Evolutionary conservation across 2,797 vertebrate species (phyloP), one percentile per base, ranked within the genome.

Genomic region (Bradypus variegatus): DNA sequence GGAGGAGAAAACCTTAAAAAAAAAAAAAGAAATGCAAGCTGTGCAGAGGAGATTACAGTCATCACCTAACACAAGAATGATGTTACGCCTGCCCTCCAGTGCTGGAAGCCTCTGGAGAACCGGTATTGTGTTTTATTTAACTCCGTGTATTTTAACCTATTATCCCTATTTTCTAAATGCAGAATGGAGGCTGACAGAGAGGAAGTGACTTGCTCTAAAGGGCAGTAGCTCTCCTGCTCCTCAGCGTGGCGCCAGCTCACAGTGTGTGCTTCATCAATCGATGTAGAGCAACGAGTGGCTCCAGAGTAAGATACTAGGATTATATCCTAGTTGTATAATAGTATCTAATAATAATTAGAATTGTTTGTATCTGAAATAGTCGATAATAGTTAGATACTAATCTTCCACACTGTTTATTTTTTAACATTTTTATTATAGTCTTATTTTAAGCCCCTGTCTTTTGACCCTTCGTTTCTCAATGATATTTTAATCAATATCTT

Each of bases 211-310:
- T n/a, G 7, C 13, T 53, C 31, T 5, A 38, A 33, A 21, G 29
- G 50, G 70, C 82, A 92, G 11, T 90, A 50, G 29, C 55, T 16
- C 25, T 18, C 2, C 7, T 36, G 9, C n/a, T 65, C 94, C 94
- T 92, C 95, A 80, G 72, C 2, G 73, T 45, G 94, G 94, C 79
- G 36, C 94, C 93, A 94, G 67, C 60, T 27, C 80, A 1, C 2
- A 3, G n/a, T 14, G 8, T 5, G 13, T 29, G 27, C 70, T 38
- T 12, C 3, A 23, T 67, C 10, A 2, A 7, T 2, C 4, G 16
- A 13, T 23, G 19, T 19, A 38, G 45, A 58, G 41, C 6, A 4
- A 0, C 4, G 38, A 92, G 4, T 2, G 50, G 33, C 88, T 84
- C 62, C 25, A 0, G 45, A 4, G 2, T 14, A 6, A 33, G 41